phyloP scores from a whole-genome alignment of 1,140 invertebrate genomes.

The Eumaeus atala region DNA sequence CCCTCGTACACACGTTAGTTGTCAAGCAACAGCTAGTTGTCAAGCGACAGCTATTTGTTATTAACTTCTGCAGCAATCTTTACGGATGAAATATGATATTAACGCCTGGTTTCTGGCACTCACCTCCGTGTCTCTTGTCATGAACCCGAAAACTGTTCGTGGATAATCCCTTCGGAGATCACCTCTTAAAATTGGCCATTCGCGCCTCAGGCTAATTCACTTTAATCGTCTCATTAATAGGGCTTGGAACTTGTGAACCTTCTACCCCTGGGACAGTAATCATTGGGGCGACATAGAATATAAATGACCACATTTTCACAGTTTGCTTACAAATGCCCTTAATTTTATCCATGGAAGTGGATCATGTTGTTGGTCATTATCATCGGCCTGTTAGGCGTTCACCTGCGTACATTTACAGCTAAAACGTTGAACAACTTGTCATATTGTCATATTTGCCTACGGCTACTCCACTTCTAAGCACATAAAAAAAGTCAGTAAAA shows the following conservation, averaged over 20 bases:
- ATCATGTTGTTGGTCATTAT: slow-evolving; percentile 13
- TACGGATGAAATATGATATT: too few species aligned
- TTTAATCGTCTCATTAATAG: slow-evolving; percentile 64
- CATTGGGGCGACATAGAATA: slow-evolving; percentile 36
- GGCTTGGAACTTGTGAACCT: slow-evolving; percentile 52
- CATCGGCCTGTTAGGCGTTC: slow-evolving; percentile 1
- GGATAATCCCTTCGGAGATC: slow-evolving; percentile 23
- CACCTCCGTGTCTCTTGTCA: too few species aligned
- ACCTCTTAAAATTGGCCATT: slow-evolving; percentile 39
- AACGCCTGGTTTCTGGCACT: too few species aligned
- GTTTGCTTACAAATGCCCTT: slow-evolving; percentile 28
- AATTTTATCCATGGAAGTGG: slow-evolving; percentile 28
- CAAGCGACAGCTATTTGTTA: too few species aligned
- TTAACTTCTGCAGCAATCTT: too few species aligned
- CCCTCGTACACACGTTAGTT: too few species aligned
- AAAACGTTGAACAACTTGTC: too few species aligned
- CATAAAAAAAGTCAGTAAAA: too few species aligned
- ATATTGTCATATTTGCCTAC: too few species aligned
- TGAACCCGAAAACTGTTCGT: too few species aligned
- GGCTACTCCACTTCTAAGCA: too few species aligned
- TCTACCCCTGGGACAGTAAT: slow-evolving; percentile 40
- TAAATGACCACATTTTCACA: slow-evolving; percentile 48
- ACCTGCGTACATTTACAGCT: background rate
- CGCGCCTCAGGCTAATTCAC: slow-evolving; percentile 54
- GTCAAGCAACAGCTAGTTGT: too few species aligned